A percentile compares a stretch with the other conserved stretches of the same genome.
phyloP scores from a whole-genome alignment of 1,140 invertebrate genomes.

The Drosophila baimaii region DNA sequence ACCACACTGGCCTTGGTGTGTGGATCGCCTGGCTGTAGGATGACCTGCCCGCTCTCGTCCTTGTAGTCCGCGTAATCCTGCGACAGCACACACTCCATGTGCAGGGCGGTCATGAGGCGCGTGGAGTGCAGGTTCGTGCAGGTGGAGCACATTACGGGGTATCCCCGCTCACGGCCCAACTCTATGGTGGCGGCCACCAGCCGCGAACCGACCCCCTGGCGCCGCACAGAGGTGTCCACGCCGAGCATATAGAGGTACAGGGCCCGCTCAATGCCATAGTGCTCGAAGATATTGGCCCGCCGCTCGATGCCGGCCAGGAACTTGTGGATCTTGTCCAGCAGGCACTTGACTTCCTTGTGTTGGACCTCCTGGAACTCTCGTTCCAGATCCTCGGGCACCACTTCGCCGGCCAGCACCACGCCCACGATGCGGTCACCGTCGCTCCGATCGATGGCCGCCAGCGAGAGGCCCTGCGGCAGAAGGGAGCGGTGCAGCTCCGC shows the following conservation, averaged over 20 bases:
- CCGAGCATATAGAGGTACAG: slow-evolving; percentile 57
- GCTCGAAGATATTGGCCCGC: slow-evolving; percentile 52
- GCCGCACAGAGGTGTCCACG: slow-evolving; percentile 43
- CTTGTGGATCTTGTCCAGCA: slow-evolving; percentile 58
- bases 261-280: slow-evolving; percentile 38
- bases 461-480: slow-evolving; percentile 47
- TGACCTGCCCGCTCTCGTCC: slow-evolving; percentile 45
- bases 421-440: slow-evolving; percentile 53
- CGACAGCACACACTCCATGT: slow-evolving; percentile 48
- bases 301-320: slow-evolving; percentile 49
- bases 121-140: slow-evolving; percentile 57
- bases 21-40: slow-evolving; percentile 46
- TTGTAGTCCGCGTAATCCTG: slow-evolving; percentile 56
- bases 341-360: slow-evolving; percentile 6
- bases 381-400: slow-evolving; percentile 52
- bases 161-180: slow-evolving; percentile 42
- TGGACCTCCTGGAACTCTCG: slow-evolving; percentile 35
- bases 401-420: slow-evolving; percentile 25
- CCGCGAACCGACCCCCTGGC: slow-evolving; percentile 53
- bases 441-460: slow-evolving; percentile 51
- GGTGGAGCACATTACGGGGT: slow-evolving; percentile 39
- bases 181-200: slow-evolving; percentile 52
- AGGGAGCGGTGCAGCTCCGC: slow-evolving; percentile 33
- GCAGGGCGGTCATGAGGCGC: slow-evolving; percentile 38
- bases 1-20: slow-evolving; percentile 55